Base-by-base conservation (phyloP, 2,113 vertebrate species). In the Rafetus swinhoei region DNA sequence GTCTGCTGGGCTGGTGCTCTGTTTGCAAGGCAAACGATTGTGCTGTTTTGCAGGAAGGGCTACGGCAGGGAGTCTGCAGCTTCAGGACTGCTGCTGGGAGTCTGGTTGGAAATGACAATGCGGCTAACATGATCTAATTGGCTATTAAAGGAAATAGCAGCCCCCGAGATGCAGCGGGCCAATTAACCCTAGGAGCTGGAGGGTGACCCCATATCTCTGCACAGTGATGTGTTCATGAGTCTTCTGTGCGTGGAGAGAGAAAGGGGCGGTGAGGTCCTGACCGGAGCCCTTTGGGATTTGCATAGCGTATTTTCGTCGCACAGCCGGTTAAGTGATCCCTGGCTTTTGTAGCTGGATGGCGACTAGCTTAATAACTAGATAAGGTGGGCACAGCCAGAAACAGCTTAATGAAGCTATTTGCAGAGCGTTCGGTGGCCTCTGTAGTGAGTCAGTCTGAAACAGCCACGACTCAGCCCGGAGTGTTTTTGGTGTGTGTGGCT, bases 41-140 rank as follows among this genome's bases (percentile, higher is more conserved):
- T 0, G 0, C 35, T 45, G 88, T 76, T 54, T 32, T 18, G 55
- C 53, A 90, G 85, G 55, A 24, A 88, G 82, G 90, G 80, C 69
- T 88, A 50, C 60, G 25, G 82, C 81, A 89, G 79, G 0, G 2
- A 60, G 84, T 91, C 77, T 91, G 84, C 50, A 86, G 87, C 91
- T 94, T 72, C 59, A 9, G n/a, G 85, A 69, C 91, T 69, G 45
- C 95, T 94, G 94, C 94, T 95, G 92, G 93, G 95, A 96, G 90
- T 90, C 88, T 81, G 91, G 89, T 94, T 96, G 80, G 81, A 97
- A 96, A 97, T 96, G 97, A 97, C 95, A 96, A 94, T 0, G 60
- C 86, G 60, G 91, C 97, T 97, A 98, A 98, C 96, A 97, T 97
- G 96, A 95, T 85, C 96, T 97, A 97, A 98, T 97, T 97, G 97